Base-by-base conservation (phyloP, 1,140 invertebrate genomes). In the Camponotus floridanus region DNA sequence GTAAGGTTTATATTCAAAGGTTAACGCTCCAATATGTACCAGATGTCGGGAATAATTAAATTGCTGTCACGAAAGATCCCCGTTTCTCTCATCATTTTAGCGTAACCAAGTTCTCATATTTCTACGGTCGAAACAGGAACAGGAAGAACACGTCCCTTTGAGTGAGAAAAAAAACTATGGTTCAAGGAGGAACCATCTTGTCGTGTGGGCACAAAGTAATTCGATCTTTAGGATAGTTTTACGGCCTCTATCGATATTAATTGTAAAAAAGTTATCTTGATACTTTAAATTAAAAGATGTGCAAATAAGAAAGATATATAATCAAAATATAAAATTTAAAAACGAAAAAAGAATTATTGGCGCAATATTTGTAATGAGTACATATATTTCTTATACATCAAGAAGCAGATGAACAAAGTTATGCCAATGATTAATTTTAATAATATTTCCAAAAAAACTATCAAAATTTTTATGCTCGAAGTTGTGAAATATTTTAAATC, bases 11-110 rank as follows among this genome's bases (percentile, higher is more conserved):
- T 21, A 15, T 45, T 26, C 26, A 8, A n/a, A 45, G 26, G 59
- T 73, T 13, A 42, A 45, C 39, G 51, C 76, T 61, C 39, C 9
- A 18, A 59, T 57, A n/a, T 6, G 15, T 26, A 31, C n/a, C 86
- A 87, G 74, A 86, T 88, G 64, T 85, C 36, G 48, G 5, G 11
- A 26, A 57, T 74, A 79, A 88, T 88, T 76, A 83, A 89, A 83
- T 86, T 42, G 64, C 21, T 51, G 88, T 45, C 64, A 68, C 74
- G 51, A 73, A 79, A 48, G 73, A 79, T 76, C 57, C 9, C 21
- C 51, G 45, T 85, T 39, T 67, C 67, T 76, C 42, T 48, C 65
- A 51, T 68, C 67, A 55, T 79, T 78, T 76, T 31, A 8, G 5
- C 26, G 76, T 83, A 62, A 79, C 48, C 21, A 9, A 45, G 51